These are phyloP conservation scores for Sebastes itinus DNA, from an alignment of 2,797 vertebrate species.

Conservation along the genomic window DNA sequence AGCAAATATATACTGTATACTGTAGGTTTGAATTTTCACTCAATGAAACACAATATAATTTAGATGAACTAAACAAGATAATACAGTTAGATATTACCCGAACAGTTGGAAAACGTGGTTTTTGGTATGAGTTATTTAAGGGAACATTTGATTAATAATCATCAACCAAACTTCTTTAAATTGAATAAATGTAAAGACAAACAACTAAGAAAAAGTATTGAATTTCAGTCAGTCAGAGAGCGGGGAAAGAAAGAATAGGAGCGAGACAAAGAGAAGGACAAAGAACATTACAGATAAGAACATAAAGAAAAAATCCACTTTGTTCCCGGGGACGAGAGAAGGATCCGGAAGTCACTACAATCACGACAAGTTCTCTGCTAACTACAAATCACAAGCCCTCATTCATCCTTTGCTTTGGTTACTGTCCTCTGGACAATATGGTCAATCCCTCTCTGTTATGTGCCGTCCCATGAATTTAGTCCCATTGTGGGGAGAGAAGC, in stretches of 20 bases:
- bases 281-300: slow-evolving; percentile 12
- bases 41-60: background rate
- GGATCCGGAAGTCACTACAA: slow-evolving; percentile 49
- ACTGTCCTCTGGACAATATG: slow-evolving; percentile 72
- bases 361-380: slow-evolving; percentile 45
- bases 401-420: slow-evolving; percentile 59
- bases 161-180: background rate
- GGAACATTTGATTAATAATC: background rate
- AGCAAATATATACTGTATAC: background rate
- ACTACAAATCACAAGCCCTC: slow-evolving; percentile 54
- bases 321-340: slow-evolving; percentile 25
- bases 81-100: background rate
- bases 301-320: slow-evolving; percentile 15
- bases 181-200: background rate
- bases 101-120: background rate
- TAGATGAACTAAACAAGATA: background rate
- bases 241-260: background rate
- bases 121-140: background rate
- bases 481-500: slow-evolving; percentile 72
- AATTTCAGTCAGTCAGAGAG: background rate
- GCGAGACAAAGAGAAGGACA: background rate
- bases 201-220: background rate
- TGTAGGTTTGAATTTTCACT: background rate
- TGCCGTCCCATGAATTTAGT: slow-evolving; percentile 66
- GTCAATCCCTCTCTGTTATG: slow-evolving; percentile 60